These are phyloP conservation scores for Troides helena DNA, from an alignment of 2,888 invertebrate species.

Conservation along the genomic window DNA sequence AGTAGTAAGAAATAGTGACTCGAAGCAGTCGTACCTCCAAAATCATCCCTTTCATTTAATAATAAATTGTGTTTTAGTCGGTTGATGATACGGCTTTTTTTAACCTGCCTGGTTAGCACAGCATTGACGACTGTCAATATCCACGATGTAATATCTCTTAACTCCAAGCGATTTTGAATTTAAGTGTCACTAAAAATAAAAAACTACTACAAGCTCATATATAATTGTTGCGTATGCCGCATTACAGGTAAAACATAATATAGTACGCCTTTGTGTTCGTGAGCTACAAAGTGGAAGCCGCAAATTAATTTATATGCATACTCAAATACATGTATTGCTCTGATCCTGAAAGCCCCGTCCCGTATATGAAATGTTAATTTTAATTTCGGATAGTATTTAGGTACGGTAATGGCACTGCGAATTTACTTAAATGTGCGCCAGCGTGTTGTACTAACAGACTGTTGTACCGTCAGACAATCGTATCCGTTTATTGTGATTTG, in stretches of 20 bases:
- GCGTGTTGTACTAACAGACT: background rate
- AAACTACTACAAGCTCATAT: background rate
- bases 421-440: background rate
- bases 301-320: background rate
- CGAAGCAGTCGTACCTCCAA: too few species aligned
- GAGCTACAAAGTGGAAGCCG: background rate
- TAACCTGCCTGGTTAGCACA: too few species aligned
- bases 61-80: too few species aligned
- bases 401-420: background rate
- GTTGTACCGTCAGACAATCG: background rate
- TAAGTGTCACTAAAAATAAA: background rate
- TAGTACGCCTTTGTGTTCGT: background rate
- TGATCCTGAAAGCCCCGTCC: background rate
- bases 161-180: too few species aligned
- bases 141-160: too few species aligned
- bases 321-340: background rate
- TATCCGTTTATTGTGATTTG: background rate
- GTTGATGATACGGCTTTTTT: too few species aligned
- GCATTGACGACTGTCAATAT: too few species aligned
- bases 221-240: background rate
- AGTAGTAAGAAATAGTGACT: too few species aligned
- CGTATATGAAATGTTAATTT: background rate
- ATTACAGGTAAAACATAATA: background rate
- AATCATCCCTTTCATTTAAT: too few species aligned
- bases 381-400: background rate